Base-by-base conservation (phyloP, 2,888 invertebrate species). In the Xestia ashworthii region DNA sequence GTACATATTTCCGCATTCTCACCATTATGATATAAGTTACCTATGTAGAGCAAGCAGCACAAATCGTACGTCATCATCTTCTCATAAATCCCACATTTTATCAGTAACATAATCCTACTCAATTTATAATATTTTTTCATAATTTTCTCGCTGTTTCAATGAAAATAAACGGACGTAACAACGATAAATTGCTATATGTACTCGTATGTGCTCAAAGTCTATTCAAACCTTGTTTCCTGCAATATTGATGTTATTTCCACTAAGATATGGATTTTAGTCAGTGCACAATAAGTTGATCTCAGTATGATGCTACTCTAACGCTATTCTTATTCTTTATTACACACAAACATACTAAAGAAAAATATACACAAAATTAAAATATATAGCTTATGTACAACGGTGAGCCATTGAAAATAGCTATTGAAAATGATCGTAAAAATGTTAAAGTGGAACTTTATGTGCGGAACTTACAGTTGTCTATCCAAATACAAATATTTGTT, bases 131-230 rank as follows among this genome's bases (percentile, higher is more conserved):
- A 69, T 9, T 55, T 67, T 64, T n/a, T 67, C 25, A 0, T 48
- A 38, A 62, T 44, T n/a, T 6, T 32, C 44, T 71, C 48, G 12
- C 58, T 60, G 64, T 60, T 80, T 71, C 50, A 71, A 60, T n/a
- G 12, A 60, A 78, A 41, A 46, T 73, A 64, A 44, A 66, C 6
- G 6, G 12, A 41, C 22, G 41, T 62, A 60, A 71, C 38, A 46
- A 60, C 50, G 22, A 79, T 82, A 53, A 41, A 65, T 65, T 69
- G 16, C 38, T 81, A 12, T 22, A 48, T 5, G 46, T 44, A 44
- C 9, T 44, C 32, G 32, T 60, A 32, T 11, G n/a, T 48, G 50
- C 25, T 22, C 9, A 65, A 44, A 41, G 44, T 44, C 14, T 44
- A 65, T 65, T 65, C 44, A 65, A 44, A 44, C n/a, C 41, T 16